Percentiles rank a stretch among this genome's conserved stretches.
These are phyloP conservation scores for Meteorus colon DNA, from an alignment of 2,888 invertebrate genomes.

Conservation along the genomic window DNA sequence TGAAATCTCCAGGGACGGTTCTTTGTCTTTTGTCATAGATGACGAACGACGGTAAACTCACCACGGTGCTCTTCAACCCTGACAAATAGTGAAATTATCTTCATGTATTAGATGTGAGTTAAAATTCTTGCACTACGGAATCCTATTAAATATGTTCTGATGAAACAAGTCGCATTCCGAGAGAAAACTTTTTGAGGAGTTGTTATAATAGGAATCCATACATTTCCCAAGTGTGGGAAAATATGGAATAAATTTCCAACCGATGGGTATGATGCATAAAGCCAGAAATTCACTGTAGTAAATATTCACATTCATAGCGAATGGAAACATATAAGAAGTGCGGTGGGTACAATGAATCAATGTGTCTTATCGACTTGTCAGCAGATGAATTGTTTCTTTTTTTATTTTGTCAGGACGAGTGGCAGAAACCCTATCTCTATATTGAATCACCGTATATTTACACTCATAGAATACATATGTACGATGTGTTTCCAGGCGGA, in stretches of 20 bases:
- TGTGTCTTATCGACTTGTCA: neutral
- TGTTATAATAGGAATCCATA: neutral
- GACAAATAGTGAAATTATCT: neutral
- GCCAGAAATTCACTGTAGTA: neutral
- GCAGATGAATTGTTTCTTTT: neutral
- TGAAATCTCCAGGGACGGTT: neutral
- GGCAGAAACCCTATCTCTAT: neutral
- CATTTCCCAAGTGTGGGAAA: neutral
- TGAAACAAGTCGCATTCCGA: neutral
- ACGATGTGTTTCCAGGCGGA: slow-evolving; percentile 10
- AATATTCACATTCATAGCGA: neutral
- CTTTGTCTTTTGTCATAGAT: neutral
- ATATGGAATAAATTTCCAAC: neutral
- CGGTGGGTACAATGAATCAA: neutral
- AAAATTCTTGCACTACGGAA: neutral
- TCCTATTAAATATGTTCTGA: neutral
- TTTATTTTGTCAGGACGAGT: neutral
- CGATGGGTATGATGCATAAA: neutral
- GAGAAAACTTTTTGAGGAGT: neutral
- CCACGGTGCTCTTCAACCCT: neutral
- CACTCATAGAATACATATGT: too few species aligned
- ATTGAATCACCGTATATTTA: too few species aligned
- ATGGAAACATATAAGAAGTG: neutral
- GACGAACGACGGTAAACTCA: neutral
- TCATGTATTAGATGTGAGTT: neutral